These are phyloP conservation scores for Drosophila niveifrons DNA, from an alignment of 2,888 invertebrate species.

Conservation along the genomic window DNA sequence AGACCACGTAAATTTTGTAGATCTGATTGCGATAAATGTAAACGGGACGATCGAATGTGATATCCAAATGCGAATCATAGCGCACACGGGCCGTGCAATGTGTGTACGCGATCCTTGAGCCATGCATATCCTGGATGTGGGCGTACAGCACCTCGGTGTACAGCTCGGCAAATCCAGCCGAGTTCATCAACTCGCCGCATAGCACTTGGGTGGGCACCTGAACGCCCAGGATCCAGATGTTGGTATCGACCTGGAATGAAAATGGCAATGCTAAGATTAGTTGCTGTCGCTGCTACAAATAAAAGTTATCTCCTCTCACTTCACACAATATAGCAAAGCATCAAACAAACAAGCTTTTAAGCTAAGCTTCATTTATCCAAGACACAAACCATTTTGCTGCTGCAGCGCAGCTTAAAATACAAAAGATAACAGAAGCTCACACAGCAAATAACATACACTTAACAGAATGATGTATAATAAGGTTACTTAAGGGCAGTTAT, in stretches of 20 bases:
- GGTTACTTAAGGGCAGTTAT: too few relatives aligned
- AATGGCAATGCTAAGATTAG: neutral
- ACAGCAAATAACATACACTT: too few relatives aligned
- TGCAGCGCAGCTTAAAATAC: too few relatives aligned
- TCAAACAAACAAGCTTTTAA: too few relatives aligned
- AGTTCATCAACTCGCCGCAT: conserved; percentile 84
- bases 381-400: too few relatives aligned
- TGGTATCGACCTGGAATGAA: conserved; percentile 88
- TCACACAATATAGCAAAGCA: too few relatives aligned
- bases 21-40: conserved; percentile 90
- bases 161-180: conserved; percentile 83
- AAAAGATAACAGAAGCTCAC: too few relatives aligned
- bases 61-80: conserved; percentile 91
- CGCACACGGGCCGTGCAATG: conserved; percentile 92
- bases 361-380: too few relatives aligned
- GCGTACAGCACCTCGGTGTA: conserved; percentile 94
- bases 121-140: conserved; percentile 92
- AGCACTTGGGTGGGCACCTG: conserved; percentile 91
- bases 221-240: conserved; percentile 88
- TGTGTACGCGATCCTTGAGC: conserved; percentile 92
- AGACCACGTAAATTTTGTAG: conserved; percentile 93
- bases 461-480: too few relatives aligned
- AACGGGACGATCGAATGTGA: conserved; percentile 92
- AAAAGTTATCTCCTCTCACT: too few relatives aligned
- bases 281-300: too few relatives aligned